phyloP scores from a whole-genome alignment of 2,797 vertebrate species.

The Tiaroga cobitis region DNA sequence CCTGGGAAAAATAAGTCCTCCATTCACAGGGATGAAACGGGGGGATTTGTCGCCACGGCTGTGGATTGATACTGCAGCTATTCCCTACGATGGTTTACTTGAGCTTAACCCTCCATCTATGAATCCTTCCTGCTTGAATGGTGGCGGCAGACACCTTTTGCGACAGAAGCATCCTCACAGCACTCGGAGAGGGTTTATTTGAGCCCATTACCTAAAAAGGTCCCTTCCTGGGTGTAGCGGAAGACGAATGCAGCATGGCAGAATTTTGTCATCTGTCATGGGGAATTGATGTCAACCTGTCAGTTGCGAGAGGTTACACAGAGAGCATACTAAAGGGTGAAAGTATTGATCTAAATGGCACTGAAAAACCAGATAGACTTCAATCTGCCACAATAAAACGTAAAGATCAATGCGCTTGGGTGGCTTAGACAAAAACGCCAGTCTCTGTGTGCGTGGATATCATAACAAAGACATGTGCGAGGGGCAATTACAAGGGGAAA shows the following conservation, averaged over 20 bases:
- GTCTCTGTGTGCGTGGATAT: neutral
- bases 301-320: slow-evolving; percentile 55
- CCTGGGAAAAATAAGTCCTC: slow-evolving; percentile 75
- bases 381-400: slow-evolving; percentile 22
- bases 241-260: slow-evolving; percentile 49
- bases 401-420: slow-evolving; percentile 24
- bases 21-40: slow-evolving; percentile 67
- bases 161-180: slow-evolving; percentile 40
- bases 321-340: slow-evolving; percentile 53
- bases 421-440: neutral
- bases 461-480: neutral
- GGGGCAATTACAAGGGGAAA: neutral
- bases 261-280: slow-evolving; percentile 68
- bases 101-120: slow-evolving; percentile 38
- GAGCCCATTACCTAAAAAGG: slow-evolving; percentile 58
- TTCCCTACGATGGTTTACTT: slow-evolving; percentile 45
- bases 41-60: slow-evolving; percentile 70
- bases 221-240: slow-evolving; percentile 38
- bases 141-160: slow-evolving; percentile 50
- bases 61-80: slow-evolving; percentile 57
- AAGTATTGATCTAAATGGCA: slow-evolving; percentile 55
- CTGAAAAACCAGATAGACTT: slow-evolving; percentile 9
- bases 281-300: slow-evolving; percentile 58
- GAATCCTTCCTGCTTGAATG: slow-evolving; percentile 53
- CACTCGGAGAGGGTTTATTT: slow-evolving; percentile 57